phyloP scores from a whole-genome alignment of 2,888 invertebrate species.

The Amorpha juglandis region DNA sequence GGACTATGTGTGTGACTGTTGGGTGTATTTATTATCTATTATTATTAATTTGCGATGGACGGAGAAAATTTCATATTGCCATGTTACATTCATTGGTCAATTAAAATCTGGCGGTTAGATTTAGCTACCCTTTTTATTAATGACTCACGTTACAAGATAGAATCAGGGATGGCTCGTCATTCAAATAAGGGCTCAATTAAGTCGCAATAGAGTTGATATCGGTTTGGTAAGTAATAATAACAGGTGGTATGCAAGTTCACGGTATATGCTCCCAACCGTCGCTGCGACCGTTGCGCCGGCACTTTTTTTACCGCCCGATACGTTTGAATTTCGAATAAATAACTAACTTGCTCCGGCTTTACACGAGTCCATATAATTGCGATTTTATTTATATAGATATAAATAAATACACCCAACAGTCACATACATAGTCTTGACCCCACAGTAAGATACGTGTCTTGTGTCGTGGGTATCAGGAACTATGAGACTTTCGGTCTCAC shows the following conservation, averaged over 20 bases:
- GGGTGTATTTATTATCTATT: no score
- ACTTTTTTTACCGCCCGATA: conserved; percentile 49
- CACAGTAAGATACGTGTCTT: no score
- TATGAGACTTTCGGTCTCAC: no score
- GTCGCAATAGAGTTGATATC: conserved; percentile 34
- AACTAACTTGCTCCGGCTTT: conserved; percentile 1
- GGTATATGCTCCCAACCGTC: conserved; percentile 71
- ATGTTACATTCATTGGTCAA: conserved; percentile 4
- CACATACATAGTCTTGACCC: no score
- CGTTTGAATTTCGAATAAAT: conserved; percentile 42
- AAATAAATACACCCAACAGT: no score
- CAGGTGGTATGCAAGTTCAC: conserved; percentile 72
- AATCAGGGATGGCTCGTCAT: not conserved
- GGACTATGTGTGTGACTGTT: no score
- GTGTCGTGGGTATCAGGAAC: no score
- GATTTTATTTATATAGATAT: not conserved
- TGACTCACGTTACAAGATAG: not conserved
- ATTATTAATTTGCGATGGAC: no score
- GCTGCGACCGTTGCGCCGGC: conserved; percentile 60
- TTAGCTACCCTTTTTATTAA: conserved; percentile 19
- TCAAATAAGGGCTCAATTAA: not conserved
- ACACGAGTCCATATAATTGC: no score
- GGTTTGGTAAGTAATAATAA: conserved; percentile 40
- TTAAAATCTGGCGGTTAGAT: conserved; percentile 8
- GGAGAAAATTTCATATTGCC: no score